A percentile compares a stretch with the other conserved stretches of the same genome.
phyloP scores from a whole-genome alignment of 1,140 invertebrate species.

The Geopemphigus sp. region DNA sequence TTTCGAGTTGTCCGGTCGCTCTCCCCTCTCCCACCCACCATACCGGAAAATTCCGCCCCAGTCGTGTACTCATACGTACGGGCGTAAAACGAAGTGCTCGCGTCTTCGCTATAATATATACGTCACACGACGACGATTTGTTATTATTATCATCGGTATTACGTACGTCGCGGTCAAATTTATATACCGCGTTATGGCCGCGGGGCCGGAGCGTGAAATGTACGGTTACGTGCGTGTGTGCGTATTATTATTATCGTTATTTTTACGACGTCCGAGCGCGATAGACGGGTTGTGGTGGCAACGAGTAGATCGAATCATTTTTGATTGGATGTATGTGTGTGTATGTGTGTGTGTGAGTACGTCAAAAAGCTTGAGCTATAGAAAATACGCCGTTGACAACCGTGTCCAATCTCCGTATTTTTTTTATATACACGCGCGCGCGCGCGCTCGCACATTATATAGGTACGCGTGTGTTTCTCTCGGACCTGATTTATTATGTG shows the following conservation, averaged over 20 bases:
- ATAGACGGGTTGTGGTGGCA: neutral
- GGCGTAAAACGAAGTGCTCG: too few relatives aligned
- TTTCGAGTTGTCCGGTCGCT: too few relatives aligned
- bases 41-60: too few relatives aligned
- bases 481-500: constrained; percentile 4
- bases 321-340: constrained; percentile 13
- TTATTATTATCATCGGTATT: too few relatives aligned
- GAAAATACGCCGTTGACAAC: constrained; percentile 38
- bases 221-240: too few relatives aligned
- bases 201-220: constrained; percentile 14
- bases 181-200: neutral
- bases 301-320: constrained; percentile 47
- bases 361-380: constrained; percentile 42
- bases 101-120: too few relatives aligned
- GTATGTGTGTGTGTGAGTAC: neutral
- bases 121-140: too few relatives aligned
- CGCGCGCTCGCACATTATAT: neutral
- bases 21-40: too few relatives aligned
- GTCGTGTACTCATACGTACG: too few relatives aligned
- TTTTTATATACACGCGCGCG: neutral
- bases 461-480: neutral
- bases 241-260: neutral
- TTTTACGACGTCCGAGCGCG: too few relatives aligned
- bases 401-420: constrained; percentile 24
- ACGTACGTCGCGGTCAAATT: neutral